Conservation (phyloP, 2,797 vertebrate species). For the Pseudochirops corinnae region DNA sequence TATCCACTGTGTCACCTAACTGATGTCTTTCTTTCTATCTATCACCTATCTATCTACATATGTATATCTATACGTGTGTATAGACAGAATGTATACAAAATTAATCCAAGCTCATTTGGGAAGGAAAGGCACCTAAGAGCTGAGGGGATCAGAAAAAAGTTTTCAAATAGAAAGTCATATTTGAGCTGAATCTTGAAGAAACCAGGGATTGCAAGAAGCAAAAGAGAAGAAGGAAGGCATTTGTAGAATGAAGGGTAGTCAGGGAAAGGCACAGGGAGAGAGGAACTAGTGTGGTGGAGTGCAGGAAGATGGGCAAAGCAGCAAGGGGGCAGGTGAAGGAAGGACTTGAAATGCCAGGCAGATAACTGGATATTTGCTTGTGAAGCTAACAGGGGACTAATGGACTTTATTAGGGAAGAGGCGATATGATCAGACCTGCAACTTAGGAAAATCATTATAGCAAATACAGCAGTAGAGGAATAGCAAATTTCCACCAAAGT, state of each 20-base stretch:
- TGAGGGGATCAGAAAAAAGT: neutral
- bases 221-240: too few relatives aligned
- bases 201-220: neutral
- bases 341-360: neutral
- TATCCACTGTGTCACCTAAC: neutral
- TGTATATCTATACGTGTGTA: neutral
- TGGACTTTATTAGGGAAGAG: neutral
- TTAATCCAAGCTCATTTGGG: neutral
- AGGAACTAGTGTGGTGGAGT: neutral
- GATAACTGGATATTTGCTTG: neutral
- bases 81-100: neutral
- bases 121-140: neutral
- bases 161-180: neutral
- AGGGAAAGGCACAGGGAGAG: neutral
- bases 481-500: neutral
- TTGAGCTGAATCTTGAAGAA: neutral
- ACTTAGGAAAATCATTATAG: neutral
- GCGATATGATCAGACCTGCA: neutral
- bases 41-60: neutral
- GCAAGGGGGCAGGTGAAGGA: too few relatives aligned
- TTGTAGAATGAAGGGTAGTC: neutral
- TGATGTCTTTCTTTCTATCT: neutral
- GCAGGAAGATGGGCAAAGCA: neutral
- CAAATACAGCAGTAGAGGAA: neutral
- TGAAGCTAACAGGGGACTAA: neutral